A percentile compares a stretch with the other conserved stretches of the same genome.
Evolutionary conservation across 2,113 vertebrate genomes (phyloP).

Genomic region (Leucoraja erinaceus): DNA sequence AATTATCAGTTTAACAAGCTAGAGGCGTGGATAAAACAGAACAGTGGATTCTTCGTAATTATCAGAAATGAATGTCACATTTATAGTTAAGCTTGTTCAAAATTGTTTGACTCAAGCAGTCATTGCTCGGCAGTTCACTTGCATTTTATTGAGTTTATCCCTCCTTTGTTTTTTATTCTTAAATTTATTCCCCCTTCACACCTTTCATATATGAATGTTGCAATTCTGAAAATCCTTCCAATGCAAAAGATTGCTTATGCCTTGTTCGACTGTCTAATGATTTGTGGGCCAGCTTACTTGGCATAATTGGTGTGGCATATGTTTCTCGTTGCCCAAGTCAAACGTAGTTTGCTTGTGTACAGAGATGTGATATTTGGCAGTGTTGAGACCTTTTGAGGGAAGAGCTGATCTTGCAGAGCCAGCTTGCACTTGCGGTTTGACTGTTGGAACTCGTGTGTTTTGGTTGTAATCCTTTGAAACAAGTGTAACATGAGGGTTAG

Average conservation of each 20-base stretch:
- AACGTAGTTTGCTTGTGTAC: not conserved
- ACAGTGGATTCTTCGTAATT: too few species aligned
- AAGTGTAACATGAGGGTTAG: not conserved
- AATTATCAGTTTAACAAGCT: too few species aligned
- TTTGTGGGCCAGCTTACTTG: not conserved
- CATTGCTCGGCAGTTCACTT: not conserved
- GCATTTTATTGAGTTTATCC: not conserved
- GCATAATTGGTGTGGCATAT: not conserved
- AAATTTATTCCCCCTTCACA: not conserved
- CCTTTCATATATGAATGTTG: not conserved
- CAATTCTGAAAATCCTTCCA: not conserved
- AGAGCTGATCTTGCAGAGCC: not conserved
- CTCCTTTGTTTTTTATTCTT: not conserved
- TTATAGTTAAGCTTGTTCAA: not conserved
- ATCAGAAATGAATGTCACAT: too few species aligned
- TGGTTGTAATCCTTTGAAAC: not conserved
- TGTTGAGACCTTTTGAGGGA: not conserved
- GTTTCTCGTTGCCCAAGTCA: not conserved
- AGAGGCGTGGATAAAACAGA: too few species aligned
- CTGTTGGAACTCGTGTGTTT: not conserved
- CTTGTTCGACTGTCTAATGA: not conserved
- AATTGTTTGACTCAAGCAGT: not conserved
- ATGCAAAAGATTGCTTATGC: not conserved
- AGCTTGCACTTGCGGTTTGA: not conserved
- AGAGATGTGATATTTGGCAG: not conserved